phyloP scores from a whole-genome alignment of 2,797 vertebrate genomes.

The Leuciscus waleckii region DNA sequence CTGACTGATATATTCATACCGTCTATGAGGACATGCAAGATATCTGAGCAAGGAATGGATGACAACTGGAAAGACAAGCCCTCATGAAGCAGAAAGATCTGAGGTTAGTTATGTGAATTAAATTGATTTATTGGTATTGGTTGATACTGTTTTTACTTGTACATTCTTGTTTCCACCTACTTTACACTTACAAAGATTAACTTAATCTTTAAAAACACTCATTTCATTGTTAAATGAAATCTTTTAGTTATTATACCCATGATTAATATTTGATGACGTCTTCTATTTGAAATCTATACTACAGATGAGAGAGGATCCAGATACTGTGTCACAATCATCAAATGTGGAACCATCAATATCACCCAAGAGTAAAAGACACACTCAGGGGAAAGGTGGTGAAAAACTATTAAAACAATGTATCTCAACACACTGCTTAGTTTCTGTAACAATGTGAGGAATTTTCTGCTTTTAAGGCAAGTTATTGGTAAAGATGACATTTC shows the following conservation, averaged over 20 bases:
- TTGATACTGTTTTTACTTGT: background rate
- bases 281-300: background rate
- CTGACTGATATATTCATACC: constrained; percentile 27
- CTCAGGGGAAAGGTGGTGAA: constrained; percentile 29
- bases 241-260: background rate
- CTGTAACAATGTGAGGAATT: background rate
- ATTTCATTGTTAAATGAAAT: background rate
- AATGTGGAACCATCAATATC: background rate
- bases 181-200: background rate
- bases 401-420: background rate
- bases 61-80: background rate
- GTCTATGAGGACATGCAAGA: constrained; percentile 29
- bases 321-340: background rate
- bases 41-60: background rate
- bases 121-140: background rate
- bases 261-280: background rate
- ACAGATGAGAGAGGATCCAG: constrained; percentile 26
- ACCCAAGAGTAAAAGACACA: constrained; percentile 16
- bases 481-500: constrained; percentile 11
- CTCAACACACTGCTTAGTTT: background rate
- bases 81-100: background rate
- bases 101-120: constrained; percentile 1
- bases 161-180: background rate
- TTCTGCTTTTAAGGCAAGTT: constrained; percentile 25
- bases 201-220: background rate